Conservation (phyloP, 2,113 vertebrate species). For the Colaptes auratus region DNA sequence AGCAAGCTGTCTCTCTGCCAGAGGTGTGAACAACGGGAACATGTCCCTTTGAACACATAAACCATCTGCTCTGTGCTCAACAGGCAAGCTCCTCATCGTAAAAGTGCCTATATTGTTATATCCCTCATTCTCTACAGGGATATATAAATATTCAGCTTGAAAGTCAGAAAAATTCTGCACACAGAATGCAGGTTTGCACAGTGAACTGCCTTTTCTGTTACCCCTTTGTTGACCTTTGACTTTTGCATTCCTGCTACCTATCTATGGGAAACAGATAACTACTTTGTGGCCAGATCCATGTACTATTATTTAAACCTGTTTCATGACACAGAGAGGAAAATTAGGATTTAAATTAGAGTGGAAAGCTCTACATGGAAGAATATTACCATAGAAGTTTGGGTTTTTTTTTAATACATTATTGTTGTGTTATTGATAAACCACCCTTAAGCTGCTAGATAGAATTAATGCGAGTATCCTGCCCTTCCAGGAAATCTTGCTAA, state of each 20-base stretch:
- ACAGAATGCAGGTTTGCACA: neutral
- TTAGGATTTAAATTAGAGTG: neutral
- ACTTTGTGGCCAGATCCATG: neutral
- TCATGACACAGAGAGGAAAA: neutral
- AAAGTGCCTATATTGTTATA: slow-evolving; percentile 20
- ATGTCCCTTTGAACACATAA: slow-evolving; percentile 67
- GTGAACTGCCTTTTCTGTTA: neutral
- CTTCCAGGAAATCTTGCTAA: neutral
- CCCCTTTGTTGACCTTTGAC: neutral
- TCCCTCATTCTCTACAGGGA: neutral
- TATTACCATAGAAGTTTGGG: neutral
- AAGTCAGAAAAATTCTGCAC: neutral
- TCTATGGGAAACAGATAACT: neutral
- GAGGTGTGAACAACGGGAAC: slow-evolving; percentile 69
- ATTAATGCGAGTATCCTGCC: neutral
- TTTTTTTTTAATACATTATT: neutral
- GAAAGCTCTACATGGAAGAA: neutral
- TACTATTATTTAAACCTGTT: neutral
- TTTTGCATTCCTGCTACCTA: neutral
- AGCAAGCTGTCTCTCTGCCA: slow-evolving; percentile 65
- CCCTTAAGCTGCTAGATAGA: neutral
- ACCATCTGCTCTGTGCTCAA: slow-evolving; percentile 72
- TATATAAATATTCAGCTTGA: slow-evolving; percentile 6
- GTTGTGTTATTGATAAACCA: rapidly evolving
- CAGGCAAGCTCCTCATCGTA: slow-evolving; percentile 42